A percentile compares a stretch with the other conserved stretches of the same genome.
Evolutionary conservation across 2,888 invertebrate genomes (phyloP).

Genomic region (Scrobipalpa costella): DNA sequence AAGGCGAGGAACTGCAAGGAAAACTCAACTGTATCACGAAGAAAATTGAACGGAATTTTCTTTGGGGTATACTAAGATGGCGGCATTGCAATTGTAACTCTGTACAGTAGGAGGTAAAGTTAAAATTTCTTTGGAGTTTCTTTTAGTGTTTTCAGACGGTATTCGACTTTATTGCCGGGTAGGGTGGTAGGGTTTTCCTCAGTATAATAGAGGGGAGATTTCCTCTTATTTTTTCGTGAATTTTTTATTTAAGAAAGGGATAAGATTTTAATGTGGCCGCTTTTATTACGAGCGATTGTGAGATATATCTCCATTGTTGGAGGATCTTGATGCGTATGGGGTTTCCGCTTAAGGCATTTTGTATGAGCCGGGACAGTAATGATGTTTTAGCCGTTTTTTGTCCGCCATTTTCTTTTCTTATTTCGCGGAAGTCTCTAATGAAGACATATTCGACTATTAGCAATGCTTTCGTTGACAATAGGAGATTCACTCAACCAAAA

Average conservation of each 20-base stretch:
- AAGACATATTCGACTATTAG: conserved; percentile 5
- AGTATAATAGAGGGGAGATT: conserved; percentile 72
- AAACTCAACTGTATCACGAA: conserved; percentile 58
- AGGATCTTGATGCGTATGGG: conserved; percentile 71
- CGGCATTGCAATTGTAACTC: conserved; percentile 67
- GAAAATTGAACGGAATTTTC: conserved; percentile 51
- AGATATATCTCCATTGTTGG: conserved; percentile 73
- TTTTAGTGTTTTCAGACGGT: conserved; percentile 42
- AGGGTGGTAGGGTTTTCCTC: conserved; percentile 51
- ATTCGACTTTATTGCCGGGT: conserved; percentile 43
- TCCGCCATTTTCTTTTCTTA: conserved; percentile 39
- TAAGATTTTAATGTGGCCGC: conserved; percentile 81
- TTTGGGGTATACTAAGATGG: conserved; percentile 33
- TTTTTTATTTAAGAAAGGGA: conserved; percentile 82
- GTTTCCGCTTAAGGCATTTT: conserved; percentile 78
- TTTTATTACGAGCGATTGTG: conserved; percentile 77
- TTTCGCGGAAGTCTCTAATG: conserved; percentile 20
- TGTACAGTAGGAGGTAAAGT: conserved; percentile 64
- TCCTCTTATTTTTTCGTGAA: conserved; percentile 79
- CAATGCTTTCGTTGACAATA: conserved; percentile 18
- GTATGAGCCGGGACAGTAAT: conserved; percentile 69
- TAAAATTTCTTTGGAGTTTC: conserved; percentile 66
- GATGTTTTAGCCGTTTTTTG: conserved; percentile 62
- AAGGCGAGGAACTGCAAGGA: conserved; percentile 45
- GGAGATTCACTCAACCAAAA: neutral